Evolutionary conservation across 2,888 invertebrate genomes (phyloP).

Genomic region (Drosophila emarginata): DNA sequence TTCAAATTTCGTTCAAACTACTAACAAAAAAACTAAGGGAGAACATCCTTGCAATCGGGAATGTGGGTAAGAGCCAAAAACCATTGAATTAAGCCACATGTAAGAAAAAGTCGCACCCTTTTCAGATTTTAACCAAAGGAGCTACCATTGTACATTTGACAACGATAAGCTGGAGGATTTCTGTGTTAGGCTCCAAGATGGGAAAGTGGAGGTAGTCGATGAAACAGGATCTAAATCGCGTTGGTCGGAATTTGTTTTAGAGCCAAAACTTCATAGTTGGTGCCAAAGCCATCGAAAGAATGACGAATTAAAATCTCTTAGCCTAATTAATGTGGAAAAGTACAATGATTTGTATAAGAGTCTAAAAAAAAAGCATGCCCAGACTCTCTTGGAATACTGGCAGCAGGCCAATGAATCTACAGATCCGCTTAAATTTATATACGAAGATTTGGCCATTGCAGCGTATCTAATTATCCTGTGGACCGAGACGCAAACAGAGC

Average conservation of each 20-base stretch:
- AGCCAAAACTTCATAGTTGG: constrained; percentile 82
- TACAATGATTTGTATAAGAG: constrained; percentile 89
- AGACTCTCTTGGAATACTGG: constrained; percentile 91
- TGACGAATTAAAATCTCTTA: constrained; percentile 84
- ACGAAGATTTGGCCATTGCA: constrained; percentile 98
- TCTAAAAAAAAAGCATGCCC: constrained; percentile 91
- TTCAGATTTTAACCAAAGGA: constrained; percentile 65
- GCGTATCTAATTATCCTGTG: constrained; percentile 92
- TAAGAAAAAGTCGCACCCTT: neutral
- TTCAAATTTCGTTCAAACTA: constrained; percentile 65
- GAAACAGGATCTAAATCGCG: constrained; percentile 38
- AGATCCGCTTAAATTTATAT: constrained; percentile 96
- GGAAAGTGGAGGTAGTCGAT: constrained; percentile 39
- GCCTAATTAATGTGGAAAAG: constrained; percentile 86
- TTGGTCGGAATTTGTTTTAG: constrained; percentile 81
- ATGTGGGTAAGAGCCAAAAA: constrained; percentile 59
- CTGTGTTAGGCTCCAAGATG: constrained; percentile 42
- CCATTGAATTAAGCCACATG: neutral
- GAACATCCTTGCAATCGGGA: constrained; percentile 61
- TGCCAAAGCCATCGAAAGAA: constrained; percentile 42
- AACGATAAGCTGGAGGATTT: constrained; percentile 63
- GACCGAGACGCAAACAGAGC: constrained; percentile 83
- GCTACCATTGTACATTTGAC: constrained; percentile 67
- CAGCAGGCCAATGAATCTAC: constrained; percentile 95
- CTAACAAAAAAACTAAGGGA: constrained; percentile 66